These are phyloP conservation scores for Poeciliopsis turrubarensis DNA, from an alignment of 2,113 vertebrate genomes.

Conservation along the genomic window DNA sequence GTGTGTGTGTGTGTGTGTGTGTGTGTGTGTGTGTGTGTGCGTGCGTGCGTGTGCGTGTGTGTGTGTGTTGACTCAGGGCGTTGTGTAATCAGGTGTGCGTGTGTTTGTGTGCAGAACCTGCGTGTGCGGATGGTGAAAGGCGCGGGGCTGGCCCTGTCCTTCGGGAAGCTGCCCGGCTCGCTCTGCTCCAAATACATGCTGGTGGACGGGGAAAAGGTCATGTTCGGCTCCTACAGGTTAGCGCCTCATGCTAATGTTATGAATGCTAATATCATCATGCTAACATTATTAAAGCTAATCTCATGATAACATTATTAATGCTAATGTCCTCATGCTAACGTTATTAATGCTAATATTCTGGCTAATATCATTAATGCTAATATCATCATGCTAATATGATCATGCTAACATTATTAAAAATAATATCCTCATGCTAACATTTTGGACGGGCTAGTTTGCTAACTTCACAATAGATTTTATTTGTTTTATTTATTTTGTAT, in stretches of 20 bases:
- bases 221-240: slow-evolving; percentile 92
- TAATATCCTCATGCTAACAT: too few species aligned
- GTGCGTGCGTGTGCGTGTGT: not conserved
- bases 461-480: too few species aligned
- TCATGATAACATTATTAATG: too few species aligned
- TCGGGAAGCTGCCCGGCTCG: slow-evolving; percentile 87
- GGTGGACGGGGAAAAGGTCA: slow-evolving; percentile 94
- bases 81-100: slow-evolving; percentile 23
- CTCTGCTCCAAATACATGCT: slow-evolving; percentile 91
- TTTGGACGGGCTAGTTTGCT: too few species aligned
- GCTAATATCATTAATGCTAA: too few species aligned
- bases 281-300: too few species aligned
- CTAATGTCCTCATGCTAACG: too few species aligned
- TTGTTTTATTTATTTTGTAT: not conserved
- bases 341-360: too few species aligned
- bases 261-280: too few species aligned
- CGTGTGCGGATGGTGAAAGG: slow-evolving; percentile 88
- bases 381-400: too few species aligned
- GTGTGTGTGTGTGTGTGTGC: not conserved
- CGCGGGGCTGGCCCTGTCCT: slow-evolving; percentile 86
- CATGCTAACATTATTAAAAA: not conserved
- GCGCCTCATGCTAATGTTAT: not conserved
- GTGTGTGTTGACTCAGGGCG: slow-evolving; percentile 21
- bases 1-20: too few species aligned
- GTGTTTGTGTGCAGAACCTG: slow-evolving; percentile 83